Conservation (phyloP, 2,113 vertebrate genomes). For the Sitta europaea region DNA sequence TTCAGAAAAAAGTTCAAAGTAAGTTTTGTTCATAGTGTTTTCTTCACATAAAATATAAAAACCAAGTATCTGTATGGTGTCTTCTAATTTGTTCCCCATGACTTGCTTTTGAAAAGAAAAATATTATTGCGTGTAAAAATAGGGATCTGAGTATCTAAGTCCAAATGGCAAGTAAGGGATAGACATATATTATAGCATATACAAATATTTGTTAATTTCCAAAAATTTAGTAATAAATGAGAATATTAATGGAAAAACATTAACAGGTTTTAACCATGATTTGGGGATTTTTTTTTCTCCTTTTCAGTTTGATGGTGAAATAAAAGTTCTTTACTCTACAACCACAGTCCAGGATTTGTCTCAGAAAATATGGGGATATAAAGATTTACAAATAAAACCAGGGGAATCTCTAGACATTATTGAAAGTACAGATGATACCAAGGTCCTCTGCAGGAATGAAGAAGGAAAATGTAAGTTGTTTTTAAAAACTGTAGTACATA, state of each 20-base stretch:
- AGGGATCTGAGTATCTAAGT: neutral
- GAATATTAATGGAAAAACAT: neutral
- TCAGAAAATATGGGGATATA: constrained; percentile 79
- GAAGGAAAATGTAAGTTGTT: constrained; percentile 89
- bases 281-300: neutral
- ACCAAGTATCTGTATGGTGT: neutral
- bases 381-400: constrained; percentile 82
- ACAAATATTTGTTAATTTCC: neutral
- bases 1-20: constrained; percentile 95
- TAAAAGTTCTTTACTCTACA: constrained; percentile 81
- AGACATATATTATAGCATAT: neutral
- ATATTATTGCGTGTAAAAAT: neutral
- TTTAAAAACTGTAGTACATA: neutral
- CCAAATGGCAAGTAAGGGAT: neutral
- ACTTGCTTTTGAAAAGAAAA: neutral
- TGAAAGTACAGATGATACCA: constrained; percentile 77
- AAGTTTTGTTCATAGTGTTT: constrained; percentile 74
- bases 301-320: constrained; percentile 88
- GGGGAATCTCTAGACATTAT: constrained; percentile 87
- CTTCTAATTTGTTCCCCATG: neutral
- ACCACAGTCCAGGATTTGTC: constrained; percentile 64
- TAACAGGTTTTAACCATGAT: neutral
- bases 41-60: neutral
- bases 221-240: neutral
- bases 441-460: constrained; percentile 88